These are phyloP conservation scores for Herpetotheres cachinnans DNA, from an alignment of 2,113 vertebrate genomes.

Conservation along the genomic window DNA sequence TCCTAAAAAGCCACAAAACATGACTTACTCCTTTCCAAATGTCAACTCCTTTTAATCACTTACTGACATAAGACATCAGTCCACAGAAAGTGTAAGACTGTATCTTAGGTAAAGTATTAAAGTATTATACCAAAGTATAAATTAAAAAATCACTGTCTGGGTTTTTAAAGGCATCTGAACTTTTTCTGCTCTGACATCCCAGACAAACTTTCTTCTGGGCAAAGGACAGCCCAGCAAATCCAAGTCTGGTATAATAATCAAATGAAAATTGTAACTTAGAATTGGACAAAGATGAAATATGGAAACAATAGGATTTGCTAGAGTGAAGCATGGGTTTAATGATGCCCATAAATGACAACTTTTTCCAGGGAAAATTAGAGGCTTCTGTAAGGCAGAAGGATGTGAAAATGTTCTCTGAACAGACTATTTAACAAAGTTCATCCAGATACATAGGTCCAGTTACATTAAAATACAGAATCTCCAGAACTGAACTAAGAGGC, in stretches of 20 bases:
- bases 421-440: background rate
- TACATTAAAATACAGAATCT: conserved; percentile 21
- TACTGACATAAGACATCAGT: background rate
- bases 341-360: background rate
- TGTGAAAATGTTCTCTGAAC: background rate
- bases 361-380: background rate
- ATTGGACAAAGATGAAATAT: background rate
- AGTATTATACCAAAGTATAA: background rate
- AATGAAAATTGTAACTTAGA: background rate
- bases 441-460: background rate
- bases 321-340: background rate
- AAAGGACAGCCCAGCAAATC: background rate
- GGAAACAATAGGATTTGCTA: background rate
- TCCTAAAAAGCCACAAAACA: background rate
- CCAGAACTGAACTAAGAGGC: background rate
- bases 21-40: background rate
- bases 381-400: background rate
- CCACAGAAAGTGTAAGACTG: background rate
- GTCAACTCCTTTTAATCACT: background rate
- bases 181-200: background rate
- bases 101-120: background rate
- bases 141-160: background rate
- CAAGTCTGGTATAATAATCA: background rate
- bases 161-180: background rate
- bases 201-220: background rate